Percentiles rank a stretch among this genome's conserved stretches.
phyloP scores from a whole-genome alignment of 1,140 invertebrate species.

The Eumeta japonica region DNA sequence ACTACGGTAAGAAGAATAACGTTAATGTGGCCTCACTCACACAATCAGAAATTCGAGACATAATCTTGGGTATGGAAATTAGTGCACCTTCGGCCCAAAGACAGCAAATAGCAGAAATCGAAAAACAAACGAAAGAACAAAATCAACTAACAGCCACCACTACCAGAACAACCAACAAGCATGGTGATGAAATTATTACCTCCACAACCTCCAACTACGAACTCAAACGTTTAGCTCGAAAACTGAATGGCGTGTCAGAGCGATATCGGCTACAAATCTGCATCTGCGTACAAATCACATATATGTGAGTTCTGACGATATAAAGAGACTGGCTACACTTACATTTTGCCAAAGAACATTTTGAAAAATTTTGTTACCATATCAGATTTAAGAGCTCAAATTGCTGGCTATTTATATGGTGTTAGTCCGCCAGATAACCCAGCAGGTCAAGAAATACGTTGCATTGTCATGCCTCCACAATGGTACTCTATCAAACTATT shows the following conservation, averaged over 20 bases:
- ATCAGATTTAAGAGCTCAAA: conserved; percentile 95
- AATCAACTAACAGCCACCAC: conserved; percentile 97
- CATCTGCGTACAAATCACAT: conserved; percentile 98
- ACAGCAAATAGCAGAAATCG: conserved; percentile 99
- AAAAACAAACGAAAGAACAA: conserved; percentile 99
- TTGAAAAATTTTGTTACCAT: conserved; percentile 99
- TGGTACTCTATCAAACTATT: conserved; percentile 98
- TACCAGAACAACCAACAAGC: conserved; percentile 97
- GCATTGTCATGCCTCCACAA: conserved; percentile 96
- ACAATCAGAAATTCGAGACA: conserved; percentile 98
- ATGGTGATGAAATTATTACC: conserved; percentile 99
- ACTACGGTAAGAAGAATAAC: conserved; percentile 99
- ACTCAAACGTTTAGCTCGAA: conserved; percentile 95
- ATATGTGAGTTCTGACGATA: conserved; percentile 98
- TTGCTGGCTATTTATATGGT: conserved; percentile 95
- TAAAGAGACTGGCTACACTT: conserved; percentile 99
- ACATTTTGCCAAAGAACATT: conserved; percentile 98
- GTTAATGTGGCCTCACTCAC: conserved; percentile 98
- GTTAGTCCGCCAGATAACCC: conserved; percentile 97
- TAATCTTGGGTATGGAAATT: conserved; percentile 99
- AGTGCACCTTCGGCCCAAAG: conserved; percentile 96
- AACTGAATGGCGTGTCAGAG: conserved; percentile 97
- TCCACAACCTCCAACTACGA: conserved; percentile 99
- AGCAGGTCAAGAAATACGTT: conserved; percentile 97
- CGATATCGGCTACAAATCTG: conserved; percentile 97